A percentile compares a stretch with the other conserved stretches of the same genome.
Evolutionary conservation across 2,113 vertebrate genomes (phyloP).

Genomic region (Syngnathoides biaculeatus): DNA sequence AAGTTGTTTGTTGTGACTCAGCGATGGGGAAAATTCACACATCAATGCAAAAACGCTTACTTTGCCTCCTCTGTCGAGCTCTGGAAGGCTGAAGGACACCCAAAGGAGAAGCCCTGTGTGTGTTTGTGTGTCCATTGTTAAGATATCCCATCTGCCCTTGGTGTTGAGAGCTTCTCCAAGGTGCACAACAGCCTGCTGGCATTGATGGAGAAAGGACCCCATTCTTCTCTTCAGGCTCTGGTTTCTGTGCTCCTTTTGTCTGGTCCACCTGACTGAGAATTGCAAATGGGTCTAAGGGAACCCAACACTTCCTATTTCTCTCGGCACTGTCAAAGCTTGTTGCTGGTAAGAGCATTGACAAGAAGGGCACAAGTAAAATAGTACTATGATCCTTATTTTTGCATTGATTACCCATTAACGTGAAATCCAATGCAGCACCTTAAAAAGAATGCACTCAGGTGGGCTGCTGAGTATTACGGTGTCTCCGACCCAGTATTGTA

Average conservation of each 20-base stretch:
- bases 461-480: slow-evolving; percentile 51
- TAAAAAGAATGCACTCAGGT: neutral
- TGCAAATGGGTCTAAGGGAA: slow-evolving; percentile 72
- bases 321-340: slow-evolving; percentile 38
- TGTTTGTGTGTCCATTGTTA: slow-evolving; percentile 50
- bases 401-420: neutral
- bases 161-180: slow-evolving; percentile 66
- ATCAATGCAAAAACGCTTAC: slow-evolving; percentile 36
- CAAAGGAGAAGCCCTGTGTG: slow-evolving; percentile 25
- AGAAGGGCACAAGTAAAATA: neutral
- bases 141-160: slow-evolving; percentile 56
- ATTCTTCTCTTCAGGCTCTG: slow-evolving; percentile 66
- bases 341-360: slow-evolving; percentile 23
- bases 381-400: neutral
- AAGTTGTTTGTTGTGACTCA: slow-evolving; percentile 41
- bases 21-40: slow-evolving; percentile 50
- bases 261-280: slow-evolving; percentile 55
- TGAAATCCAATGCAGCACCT: slow-evolving; percentile 11
- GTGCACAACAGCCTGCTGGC: slow-evolving; percentile 57
- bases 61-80: slow-evolving; percentile 18
- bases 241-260: slow-evolving; percentile 74
- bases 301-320: slow-evolving; percentile 66
- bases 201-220: slow-evolving; percentile 60
- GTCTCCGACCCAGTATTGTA: slow-evolving; percentile 63
- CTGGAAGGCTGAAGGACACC: slow-evolving; percentile 24